Conservation (phyloP, 1,140 invertebrate genomes). For the Calliphora vicina region DNA sequence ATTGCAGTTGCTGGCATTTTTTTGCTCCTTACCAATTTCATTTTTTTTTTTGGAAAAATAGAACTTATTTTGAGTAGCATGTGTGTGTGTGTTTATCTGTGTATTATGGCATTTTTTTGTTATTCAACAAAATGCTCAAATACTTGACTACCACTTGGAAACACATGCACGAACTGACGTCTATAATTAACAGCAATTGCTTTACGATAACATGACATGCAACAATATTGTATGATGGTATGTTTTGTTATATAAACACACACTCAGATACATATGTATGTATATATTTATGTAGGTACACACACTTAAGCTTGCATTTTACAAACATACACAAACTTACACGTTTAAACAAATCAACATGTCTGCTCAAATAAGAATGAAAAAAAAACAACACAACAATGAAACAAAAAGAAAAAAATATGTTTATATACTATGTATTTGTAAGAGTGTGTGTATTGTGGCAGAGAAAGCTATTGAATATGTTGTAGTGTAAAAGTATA, state of each 20-base stretch:
- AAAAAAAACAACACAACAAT: not conserved
- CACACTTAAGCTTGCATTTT: not conserved
- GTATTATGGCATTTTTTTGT: not conserved
- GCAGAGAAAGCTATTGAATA: not conserved
- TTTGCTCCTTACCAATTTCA: not conserved
- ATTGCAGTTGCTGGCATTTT: not conserved
- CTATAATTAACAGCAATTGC: constrained; percentile 34
- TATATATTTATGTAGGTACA: no score
- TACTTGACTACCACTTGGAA: constrained; percentile 31
- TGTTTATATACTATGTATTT: not conserved
- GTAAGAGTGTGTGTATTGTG: not conserved
- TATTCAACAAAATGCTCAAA: constrained; percentile 27
- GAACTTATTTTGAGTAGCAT: not conserved
- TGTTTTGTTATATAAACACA: not conserved
- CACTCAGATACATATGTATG: not conserved
- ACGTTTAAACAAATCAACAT: not conserved
- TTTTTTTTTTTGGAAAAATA: not conserved
- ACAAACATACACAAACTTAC: not conserved
- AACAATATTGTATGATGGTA: constrained; percentile 10
- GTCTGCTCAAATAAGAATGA: not conserved
- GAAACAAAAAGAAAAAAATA: not conserved
- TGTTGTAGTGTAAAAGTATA: not conserved
- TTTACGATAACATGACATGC: constrained; percentile 31
- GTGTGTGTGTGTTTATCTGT: not conserved
- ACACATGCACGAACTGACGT: constrained; percentile 26